phyloP scores from a whole-genome alignment of 2,797 vertebrate genomes.

The Garrulus glandarius region DNA sequence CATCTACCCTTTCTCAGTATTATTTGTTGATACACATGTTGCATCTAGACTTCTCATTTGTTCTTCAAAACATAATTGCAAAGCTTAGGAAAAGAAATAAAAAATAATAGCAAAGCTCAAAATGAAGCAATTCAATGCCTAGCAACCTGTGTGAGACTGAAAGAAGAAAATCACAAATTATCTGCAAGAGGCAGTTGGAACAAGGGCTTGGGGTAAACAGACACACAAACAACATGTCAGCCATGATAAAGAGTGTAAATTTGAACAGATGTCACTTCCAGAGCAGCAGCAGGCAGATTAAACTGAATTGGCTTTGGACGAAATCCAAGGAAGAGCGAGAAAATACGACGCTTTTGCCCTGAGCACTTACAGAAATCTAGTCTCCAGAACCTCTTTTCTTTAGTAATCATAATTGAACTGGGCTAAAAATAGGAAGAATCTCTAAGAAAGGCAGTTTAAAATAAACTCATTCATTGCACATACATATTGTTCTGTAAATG shows the following conservation, averaged over 20 bases:
- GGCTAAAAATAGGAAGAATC: background rate
- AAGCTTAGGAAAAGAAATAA: conserved; percentile 40
- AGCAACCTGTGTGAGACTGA: conserved; percentile 58
- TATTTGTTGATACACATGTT: background rate
- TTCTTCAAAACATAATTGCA: conserved; percentile 48
- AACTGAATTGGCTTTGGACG: conserved; percentile 72
- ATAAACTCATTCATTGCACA: background rate
- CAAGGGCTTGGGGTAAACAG: conserved; percentile 74
- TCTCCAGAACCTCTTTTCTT: conserved; percentile 51
- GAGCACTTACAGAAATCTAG: conserved; percentile 7
- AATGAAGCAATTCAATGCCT: conserved; percentile 52
- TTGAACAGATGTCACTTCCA: conserved; percentile 80
- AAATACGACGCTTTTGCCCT: conserved; percentile 37
- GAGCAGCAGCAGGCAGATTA: conserved; percentile 75
- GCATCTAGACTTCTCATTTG: conserved; percentile 15
- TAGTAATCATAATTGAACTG: background rate
- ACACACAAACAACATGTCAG: conserved; percentile 74
- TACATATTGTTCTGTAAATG: background rate
- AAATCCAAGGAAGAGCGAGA: conserved; percentile 66
- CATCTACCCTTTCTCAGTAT: background rate
- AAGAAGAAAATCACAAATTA: conserved; percentile 73
- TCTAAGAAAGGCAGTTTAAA: background rate
- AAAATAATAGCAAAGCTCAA: conserved; percentile 38
- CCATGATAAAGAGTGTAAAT: conserved; percentile 77
- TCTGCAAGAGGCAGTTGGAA: conserved; percentile 68